Conservation (phyloP, 2,797 vertebrate genomes). For the Pseudotriccus pelzelni region DNA sequence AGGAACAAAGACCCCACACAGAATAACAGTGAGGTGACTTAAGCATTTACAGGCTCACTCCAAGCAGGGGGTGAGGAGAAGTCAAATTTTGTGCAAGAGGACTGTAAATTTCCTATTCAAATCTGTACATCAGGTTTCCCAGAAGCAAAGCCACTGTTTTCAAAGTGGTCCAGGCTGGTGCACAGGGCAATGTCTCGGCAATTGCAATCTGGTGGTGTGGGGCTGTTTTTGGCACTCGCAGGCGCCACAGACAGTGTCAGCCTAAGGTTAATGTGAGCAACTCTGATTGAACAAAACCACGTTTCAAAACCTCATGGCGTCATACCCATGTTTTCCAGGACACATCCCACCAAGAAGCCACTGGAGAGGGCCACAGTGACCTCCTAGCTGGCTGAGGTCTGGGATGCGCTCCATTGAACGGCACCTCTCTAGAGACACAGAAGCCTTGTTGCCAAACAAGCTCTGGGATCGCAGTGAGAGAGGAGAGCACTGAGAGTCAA, state of each 20-base stretch:
- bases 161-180: background rate
- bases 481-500: background rate
- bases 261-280: background rate
- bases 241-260: background rate
- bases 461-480: background rate
- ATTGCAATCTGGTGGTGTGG: background rate
- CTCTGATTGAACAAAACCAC: background rate
- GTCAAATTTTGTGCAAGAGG: slow-evolving; percentile 37
- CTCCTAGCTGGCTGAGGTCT: too few relatives aligned
- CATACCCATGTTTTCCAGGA: background rate
- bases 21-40: slow-evolving; percentile 42
- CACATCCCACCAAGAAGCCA: background rate
- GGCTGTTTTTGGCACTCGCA: background rate
- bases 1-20: slow-evolving; percentile 52
- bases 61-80: background rate
- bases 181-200: background rate
- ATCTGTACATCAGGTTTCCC: background rate
- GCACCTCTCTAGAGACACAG: background rate
- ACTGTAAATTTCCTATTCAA: slow-evolving; percentile 42
- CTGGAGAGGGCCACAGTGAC: background rate
- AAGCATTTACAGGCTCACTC: slow-evolving; percentile 16
- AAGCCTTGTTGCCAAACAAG: background rate
- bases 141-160: background rate
- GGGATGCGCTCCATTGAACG: background rate
- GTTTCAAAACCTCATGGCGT: background rate